phyloP scores from a whole-genome alignment of 2,888 invertebrate species.

The Drosophila atripex region DNA sequence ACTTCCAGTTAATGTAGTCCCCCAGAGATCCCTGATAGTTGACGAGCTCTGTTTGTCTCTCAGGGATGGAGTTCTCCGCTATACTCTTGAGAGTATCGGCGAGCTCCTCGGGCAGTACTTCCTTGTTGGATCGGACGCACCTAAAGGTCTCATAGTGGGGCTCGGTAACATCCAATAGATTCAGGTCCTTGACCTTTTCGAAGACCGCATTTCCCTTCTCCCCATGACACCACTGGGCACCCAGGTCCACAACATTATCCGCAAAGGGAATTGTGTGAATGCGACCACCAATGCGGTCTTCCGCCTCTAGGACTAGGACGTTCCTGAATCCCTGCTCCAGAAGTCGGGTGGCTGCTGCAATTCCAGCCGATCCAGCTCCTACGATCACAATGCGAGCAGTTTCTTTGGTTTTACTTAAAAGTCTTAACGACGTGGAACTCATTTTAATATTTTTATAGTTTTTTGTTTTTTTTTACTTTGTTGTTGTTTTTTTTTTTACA shows the following conservation, averaged over 20 bases:
- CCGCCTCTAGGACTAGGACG: conserved; percentile 87
- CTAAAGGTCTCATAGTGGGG: conserved; percentile 75
- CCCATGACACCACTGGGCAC: conserved; percentile 90
- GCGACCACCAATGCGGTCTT: conserved; percentile 87
- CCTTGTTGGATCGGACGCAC: conserved; percentile 82
- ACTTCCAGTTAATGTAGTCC: conserved; percentile 77
- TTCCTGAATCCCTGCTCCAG: conserved; percentile 83
- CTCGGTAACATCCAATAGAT: conserved; percentile 74
- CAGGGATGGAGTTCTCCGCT: conserved; percentile 82
- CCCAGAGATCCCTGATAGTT: conserved; percentile 80
- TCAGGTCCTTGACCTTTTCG: conserved; percentile 84
- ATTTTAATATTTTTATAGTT: conserved; percentile 17
- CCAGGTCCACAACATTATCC: conserved; percentile 87
- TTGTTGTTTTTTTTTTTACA: background rate
- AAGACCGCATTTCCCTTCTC: conserved; percentile 87
- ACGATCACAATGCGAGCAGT: conserved; percentile 81
- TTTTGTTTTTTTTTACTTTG: background rate
- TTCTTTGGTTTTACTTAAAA: conserved; percentile 55
- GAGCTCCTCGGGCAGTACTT: conserved; percentile 80
- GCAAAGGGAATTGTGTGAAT: conserved; percentile 85
- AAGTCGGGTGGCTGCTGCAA: conserved; percentile 83
- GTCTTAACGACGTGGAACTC: conserved; percentile 52
- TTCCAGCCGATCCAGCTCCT: conserved; percentile 83
- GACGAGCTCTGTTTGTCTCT: conserved; percentile 76
- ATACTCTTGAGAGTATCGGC: conserved; percentile 80